phyloP scores from a whole-genome alignment of 2,113 vertebrate species.

The Spermophilus dauricus region DNA sequence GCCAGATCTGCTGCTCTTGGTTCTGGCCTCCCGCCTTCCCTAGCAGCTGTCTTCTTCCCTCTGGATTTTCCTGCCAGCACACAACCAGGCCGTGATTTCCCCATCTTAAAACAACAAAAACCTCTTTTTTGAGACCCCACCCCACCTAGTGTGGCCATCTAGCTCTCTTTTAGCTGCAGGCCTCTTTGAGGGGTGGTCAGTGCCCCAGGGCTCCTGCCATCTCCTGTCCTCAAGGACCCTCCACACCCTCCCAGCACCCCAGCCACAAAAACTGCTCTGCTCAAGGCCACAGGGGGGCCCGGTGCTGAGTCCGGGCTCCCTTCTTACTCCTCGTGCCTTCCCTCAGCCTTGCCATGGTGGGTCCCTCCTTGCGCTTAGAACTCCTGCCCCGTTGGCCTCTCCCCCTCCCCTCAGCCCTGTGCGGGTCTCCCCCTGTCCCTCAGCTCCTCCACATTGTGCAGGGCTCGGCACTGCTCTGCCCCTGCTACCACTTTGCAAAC shows the following conservation, averaged over 20 bases:
- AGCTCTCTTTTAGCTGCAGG: fast-evolving
- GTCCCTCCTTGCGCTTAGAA: not conserved
- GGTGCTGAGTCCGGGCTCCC: not conserved
- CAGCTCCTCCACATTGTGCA: not conserved
- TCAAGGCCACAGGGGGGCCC: too few relatives aligned
- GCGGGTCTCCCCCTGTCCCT: not conserved
- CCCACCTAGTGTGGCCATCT: not conserved
- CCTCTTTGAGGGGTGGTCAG: not conserved
- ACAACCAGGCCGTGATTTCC: not conserved
- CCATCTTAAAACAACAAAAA: not conserved
- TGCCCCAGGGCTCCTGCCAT: fast-evolving
- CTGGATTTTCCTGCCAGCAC: not conserved
- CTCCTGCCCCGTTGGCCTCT: not conserved
- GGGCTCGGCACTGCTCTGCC: not conserved
- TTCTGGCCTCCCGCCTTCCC: not conserved
- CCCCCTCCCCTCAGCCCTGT: not conserved
- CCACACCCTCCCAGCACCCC: fast-evolving
- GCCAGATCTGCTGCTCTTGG: not conserved
- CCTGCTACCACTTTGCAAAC: not conserved
- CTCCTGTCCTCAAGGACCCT: not conserved
- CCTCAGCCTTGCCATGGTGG: not conserved
- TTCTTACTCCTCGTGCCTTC: fast-evolving
- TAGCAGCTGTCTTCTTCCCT: not conserved
- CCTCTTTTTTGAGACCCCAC: too few relatives aligned
- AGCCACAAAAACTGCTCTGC: too few relatives aligned